Percentiles rank a stretch among this genome's conserved stretches.
Evolutionary conservation across 2,888 invertebrate species (phyloP).

Genomic region (Minunthozetes semirufus): DNA sequence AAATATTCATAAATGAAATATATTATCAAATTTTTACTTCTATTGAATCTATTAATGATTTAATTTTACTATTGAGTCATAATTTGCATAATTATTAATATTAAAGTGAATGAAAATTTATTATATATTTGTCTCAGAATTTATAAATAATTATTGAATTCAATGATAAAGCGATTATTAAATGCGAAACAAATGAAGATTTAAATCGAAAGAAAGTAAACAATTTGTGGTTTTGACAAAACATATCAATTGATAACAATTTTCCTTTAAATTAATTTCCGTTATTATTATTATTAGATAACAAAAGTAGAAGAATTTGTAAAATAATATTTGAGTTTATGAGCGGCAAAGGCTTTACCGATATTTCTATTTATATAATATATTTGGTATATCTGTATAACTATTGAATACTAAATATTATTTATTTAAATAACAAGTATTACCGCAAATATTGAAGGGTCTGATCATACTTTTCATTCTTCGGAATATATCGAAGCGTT

Average conservation of each 20-base stretch:
- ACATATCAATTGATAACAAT: slow-evolving; percentile 9
- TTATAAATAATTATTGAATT: not conserved
- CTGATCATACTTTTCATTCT: too few species aligned
- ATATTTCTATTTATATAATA: not conserved
- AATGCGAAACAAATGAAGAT: not conserved
- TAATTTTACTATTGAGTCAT: not conserved
- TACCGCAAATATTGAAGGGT: too few species aligned
- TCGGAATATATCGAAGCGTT: too few species aligned
- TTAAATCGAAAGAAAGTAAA: not conserved
- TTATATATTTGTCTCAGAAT: not conserved
- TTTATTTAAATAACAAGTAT: too few species aligned
- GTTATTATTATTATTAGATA: not conserved
- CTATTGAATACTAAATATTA: too few species aligned
- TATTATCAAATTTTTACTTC: slow-evolving; percentile 6
- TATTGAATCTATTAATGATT: not conserved
- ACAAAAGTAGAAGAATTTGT: not conserved
- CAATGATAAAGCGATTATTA: not conserved
- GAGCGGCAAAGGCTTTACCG: slow-evolving; percentile 1
- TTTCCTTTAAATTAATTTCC: slow-evolving; percentile 12
- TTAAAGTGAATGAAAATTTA: not conserved
- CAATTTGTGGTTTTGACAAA: slow-evolving; percentile 9
- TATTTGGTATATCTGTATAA: not conserved
- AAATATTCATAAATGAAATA: not conserved
- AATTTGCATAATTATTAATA: slow-evolving; percentile 1
- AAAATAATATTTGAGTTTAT: not conserved